Conservation (phyloP, 1,140 invertebrate genomes). For the Cydia pomonella region DNA sequence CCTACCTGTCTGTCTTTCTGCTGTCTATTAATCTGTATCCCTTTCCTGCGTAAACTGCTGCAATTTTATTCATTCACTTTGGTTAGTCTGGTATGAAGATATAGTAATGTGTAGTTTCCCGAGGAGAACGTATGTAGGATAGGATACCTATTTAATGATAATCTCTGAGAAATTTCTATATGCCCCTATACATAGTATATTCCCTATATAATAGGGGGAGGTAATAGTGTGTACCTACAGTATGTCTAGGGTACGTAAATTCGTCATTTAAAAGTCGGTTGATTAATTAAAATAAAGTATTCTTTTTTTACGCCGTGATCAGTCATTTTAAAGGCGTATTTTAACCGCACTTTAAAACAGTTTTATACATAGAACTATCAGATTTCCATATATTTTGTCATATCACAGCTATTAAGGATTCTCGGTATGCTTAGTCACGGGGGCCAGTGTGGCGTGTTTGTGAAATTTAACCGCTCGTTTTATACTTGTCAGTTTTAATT, state of each 20-base stretch:
- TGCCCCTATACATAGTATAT: too few relatives aligned
- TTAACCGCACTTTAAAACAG: background rate
- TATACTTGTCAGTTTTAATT: slow-evolving; percentile 59
- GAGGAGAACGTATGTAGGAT: too few relatives aligned
- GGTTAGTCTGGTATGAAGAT: background rate
- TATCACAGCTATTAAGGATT: slow-evolving; percentile 16
- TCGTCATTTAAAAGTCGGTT: too few relatives aligned
- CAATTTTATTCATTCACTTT: background rate
- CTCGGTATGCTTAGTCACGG: slow-evolving; percentile 10
- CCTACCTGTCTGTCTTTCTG: background rate
- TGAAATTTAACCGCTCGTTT: slow-evolving; percentile 24
- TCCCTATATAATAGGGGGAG: too few relatives aligned
- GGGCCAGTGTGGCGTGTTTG: slow-evolving; percentile 28
- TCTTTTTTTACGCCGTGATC: too few relatives aligned
- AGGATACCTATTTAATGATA: too few relatives aligned
- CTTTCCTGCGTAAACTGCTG: background rate
- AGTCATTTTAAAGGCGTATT: background rate
- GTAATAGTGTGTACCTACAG: too few relatives aligned
- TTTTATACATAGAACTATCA: background rate
- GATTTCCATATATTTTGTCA: slow-evolving; percentile 9
- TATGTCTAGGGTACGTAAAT: too few relatives aligned
- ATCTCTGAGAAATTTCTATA: too few relatives aligned
- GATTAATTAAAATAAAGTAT: too few relatives aligned
- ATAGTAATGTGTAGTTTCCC: too few relatives aligned
- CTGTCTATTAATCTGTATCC: background rate